A percentile compares a stretch with the other conserved stretches of the same genome.
phyloP scores from a whole-genome alignment of 92 coral and sea anemone genomes.

The Epizoanthus stellaris region DNA sequence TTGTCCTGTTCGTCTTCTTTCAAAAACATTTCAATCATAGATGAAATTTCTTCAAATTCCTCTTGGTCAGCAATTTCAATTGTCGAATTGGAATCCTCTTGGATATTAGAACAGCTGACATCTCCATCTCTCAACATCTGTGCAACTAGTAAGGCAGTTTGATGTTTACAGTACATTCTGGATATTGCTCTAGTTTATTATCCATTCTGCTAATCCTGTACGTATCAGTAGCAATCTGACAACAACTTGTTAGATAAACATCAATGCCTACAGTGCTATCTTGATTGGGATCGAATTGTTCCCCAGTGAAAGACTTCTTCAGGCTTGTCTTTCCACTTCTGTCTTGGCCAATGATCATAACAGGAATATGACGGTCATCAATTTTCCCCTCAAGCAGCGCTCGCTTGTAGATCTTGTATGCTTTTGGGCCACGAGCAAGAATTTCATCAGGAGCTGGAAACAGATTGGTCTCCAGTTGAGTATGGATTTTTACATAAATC shows the following conservation, averaged over 20 bases:
- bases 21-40: constrained; percentile 20
- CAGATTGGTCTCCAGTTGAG: too few relatives aligned
- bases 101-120: too few relatives aligned
- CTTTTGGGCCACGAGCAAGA: not conserved
- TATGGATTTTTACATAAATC: too few relatives aligned
- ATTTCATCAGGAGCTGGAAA: not conserved
- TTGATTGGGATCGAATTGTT: constrained; percentile 57
- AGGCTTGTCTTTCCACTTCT: not conserved
- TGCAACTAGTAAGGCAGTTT: too few relatives aligned
- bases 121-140: too few relatives aligned
- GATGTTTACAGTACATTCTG: not conserved
- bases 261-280: constrained; percentile 65
- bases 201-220: constrained; percentile 22
- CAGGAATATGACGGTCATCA: not conserved
- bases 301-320: constrained; percentile 22
- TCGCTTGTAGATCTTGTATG: not conserved
- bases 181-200: not conserved
- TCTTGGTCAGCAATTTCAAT: not conserved
- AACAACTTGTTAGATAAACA: constrained; percentile 32
- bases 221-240: constrained; percentile 29
- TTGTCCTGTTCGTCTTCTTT: constrained; percentile 10
- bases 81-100: too few relatives aligned
- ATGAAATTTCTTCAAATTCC: constrained; percentile 52
- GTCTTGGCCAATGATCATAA: not conserved
- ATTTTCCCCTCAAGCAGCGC: not conserved